phyloP scores from a whole-genome alignment of 2,113 vertebrate species.

The Aptenodytes forsteri region DNA sequence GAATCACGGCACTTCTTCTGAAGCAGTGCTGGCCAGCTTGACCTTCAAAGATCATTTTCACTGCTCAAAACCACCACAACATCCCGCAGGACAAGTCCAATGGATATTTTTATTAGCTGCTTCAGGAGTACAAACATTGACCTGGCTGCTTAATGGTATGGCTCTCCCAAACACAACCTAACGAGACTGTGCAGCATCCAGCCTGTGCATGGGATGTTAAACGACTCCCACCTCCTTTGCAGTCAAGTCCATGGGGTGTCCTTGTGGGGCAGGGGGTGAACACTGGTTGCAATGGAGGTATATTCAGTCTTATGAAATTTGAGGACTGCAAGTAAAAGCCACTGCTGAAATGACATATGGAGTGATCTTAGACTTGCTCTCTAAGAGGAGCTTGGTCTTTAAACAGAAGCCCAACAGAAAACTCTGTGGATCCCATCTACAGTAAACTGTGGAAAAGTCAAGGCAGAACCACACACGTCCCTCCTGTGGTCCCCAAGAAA shows the following conservation, averaged over 20 bases:
- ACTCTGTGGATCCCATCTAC: neutral
- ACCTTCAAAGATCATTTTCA: constrained; percentile 21
- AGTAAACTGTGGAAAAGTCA: neutral
- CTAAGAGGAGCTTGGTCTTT: neutral
- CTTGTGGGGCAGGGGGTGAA: neutral
- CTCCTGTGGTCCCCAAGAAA: neutral
- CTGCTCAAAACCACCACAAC: neutral
- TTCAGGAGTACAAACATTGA: neutral
- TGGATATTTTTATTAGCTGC: neutral
- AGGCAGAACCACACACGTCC: fast-evolving
- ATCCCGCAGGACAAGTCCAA: neutral
- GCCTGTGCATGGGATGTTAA: neutral
- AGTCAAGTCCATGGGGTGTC: neutral
- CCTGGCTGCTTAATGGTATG: neutral
- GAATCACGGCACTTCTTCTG: neutral
- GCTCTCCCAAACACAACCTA: neutral
- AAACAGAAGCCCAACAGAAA: neutral
- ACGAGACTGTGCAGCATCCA: neutral
- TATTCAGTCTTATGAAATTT: neutral
- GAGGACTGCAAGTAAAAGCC: neutral
- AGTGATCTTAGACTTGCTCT: neutral
- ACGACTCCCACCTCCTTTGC: neutral
- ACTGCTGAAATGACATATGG: neutral
- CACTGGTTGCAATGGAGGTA: neutral
- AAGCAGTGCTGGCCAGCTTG: neutral